Conservation (phyloP, 2,797 vertebrate genomes). For the Danio albolineatus region DNA sequence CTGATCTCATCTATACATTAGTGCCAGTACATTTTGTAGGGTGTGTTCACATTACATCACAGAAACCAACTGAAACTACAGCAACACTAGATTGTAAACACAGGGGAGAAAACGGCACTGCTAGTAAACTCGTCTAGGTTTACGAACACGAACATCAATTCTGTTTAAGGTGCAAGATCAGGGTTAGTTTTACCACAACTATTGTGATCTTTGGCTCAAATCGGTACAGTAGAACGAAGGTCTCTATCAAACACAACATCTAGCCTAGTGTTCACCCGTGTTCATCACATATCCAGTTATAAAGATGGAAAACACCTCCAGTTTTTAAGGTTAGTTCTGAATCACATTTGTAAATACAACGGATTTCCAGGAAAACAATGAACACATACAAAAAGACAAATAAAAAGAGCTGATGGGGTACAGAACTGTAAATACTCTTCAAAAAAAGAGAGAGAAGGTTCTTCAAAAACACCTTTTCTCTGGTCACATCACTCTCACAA, state of each 20-base stretch:
- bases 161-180: slow-evolving; percentile 31
- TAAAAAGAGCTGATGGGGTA: slow-evolving; percentile 37
- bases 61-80: slow-evolving; percentile 45
- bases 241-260: slow-evolving; percentile 27
- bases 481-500: slow-evolving; percentile 47
- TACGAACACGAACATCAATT: slow-evolving; percentile 40
- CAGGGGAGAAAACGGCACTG: slow-evolving; percentile 31
- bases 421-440: slow-evolving; percentile 30
- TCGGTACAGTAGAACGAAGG: slow-evolving; percentile 20
- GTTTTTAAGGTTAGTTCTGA: neutral
- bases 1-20: slow-evolving; percentile 20
- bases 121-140: slow-evolving; percentile 38
- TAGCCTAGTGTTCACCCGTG: neutral
- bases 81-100: slow-evolving; percentile 14
- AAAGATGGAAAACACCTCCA: slow-evolving; percentile 13
- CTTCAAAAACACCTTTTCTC: slow-evolving; percentile 44
- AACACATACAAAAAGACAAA: slow-evolving; percentile 29
- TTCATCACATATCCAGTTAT: slow-evolving; percentile 24
- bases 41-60: slow-evolving; percentile 49
- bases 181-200: slow-evolving; percentile 11
- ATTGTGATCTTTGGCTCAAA: slow-evolving; percentile 59
- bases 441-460: slow-evolving; percentile 40
- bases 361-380: neutral
- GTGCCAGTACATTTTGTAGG: slow-evolving; percentile 35
- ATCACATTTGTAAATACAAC: slow-evolving; percentile 10